Evolutionary conservation across 2,113 vertebrate genomes (phyloP), one percentile per base, ranked within the genome.

Genomic region (Mustela nigripes): DNA sequence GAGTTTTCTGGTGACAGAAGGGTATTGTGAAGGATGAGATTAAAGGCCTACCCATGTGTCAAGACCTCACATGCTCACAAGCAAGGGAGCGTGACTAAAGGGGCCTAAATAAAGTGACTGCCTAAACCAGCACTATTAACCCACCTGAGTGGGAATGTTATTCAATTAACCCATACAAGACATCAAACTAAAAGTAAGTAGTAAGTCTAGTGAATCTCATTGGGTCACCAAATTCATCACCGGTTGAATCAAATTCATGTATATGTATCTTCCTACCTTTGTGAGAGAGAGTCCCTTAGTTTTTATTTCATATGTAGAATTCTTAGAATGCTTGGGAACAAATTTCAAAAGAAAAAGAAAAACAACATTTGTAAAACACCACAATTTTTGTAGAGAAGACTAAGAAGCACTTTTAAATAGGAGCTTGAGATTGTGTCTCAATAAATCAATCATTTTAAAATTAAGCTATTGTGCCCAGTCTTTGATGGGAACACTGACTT

Each of bases 141-240:
- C 33, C 56, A 69, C 26, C 18, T 33, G 22, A 86, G 50, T 53
- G 18, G 67, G 60, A 95, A 82, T 65, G 78, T n/a, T 82, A 67
- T 90, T 93, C 45, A 95, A n/a, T 93, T 89, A 89, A 78, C 48
- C 45, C 53, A 76, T 11, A 63, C 4, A 26, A 89, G 4, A 1
- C 50, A 91, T 81, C 26, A 26, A 89, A 69, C 14, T 69, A 22
- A 97, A 87, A 95, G 76, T 62, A 95, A 93, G 73, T 71, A 84
- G n/a, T 80, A 48, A 96, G 11, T 60, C n/a, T 58, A 86, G 18
- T 53, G 58, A 95, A 24, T 81, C 50, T 62, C 36, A 15, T 73
- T 79, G 91, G 36, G 22, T 74, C 31, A 76, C 50, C 33, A 83
- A 86, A 79, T 86, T 78, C 11, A 12, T 89, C 33, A 89, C 15